Conservation (phyloP, 1,140 invertebrate genomes). For the Monochamus saltuarius region DNA sequence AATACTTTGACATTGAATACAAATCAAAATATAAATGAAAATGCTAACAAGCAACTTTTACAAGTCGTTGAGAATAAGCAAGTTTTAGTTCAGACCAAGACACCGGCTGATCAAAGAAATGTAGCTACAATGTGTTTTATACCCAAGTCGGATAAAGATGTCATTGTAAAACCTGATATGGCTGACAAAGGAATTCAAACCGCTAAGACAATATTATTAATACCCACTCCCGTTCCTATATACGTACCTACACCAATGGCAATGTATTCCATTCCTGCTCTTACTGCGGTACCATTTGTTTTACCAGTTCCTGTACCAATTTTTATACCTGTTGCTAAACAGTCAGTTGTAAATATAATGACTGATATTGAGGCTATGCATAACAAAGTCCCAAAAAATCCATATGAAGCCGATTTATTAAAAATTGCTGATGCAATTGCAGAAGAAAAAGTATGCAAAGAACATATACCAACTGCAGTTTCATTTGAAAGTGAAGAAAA, state of each 20-base stretch:
- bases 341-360: constrained; percentile 76
- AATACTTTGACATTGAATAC: too few species aligned
- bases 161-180: constrained; percentile 19
- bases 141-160: constrained; percentile 24
- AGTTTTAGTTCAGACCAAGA: too few species aligned
- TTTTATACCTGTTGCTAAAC: constrained; percentile 85
- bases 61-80: too few species aligned
- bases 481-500: too few species aligned
- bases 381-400: constrained; percentile 3
- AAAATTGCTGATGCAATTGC: constrained; percentile 15
- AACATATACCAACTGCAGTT: too few species aligned
- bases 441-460: too few species aligned
- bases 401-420: constrained; percentile 2
- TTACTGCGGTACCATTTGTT: constrained; percentile 81
- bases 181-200: constrained; percentile 54
- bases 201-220: constrained; percentile 53
- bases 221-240: constrained; percentile 87
- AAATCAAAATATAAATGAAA: too few species aligned
- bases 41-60: too few species aligned
- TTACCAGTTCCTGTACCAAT: constrained; percentile 87
- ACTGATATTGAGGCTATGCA: constrained; percentile 64
- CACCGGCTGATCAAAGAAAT: too few species aligned
- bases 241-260: constrained; percentile 83
- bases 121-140: constrained; percentile 67
- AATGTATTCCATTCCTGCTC: constrained; percentile 82